These are phyloP conservation scores for Sialia sialis DNA, from an alignment of 2,113 vertebrate species.

Conservation along the genomic window DNA sequence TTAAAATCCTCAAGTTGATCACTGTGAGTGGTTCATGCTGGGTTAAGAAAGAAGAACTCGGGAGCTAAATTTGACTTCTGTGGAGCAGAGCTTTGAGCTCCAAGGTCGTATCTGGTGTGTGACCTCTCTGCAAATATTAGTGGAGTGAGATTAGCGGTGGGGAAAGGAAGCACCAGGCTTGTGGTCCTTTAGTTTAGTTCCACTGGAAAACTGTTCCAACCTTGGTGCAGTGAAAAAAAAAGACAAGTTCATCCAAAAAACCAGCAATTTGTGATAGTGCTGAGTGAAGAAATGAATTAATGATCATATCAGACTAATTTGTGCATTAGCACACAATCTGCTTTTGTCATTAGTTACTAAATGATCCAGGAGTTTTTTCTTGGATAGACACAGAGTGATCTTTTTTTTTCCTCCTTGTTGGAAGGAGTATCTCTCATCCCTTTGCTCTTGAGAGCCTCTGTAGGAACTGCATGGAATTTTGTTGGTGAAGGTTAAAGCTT, in stretches of 20 bases:
- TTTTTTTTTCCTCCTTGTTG: background rate
- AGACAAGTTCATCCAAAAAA: background rate
- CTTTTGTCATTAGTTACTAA: background rate
- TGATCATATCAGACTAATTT: background rate
- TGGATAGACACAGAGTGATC: background rate
- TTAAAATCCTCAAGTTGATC: background rate
- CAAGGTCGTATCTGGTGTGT: background rate
- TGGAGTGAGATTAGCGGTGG: background rate
- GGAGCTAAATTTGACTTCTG: background rate
- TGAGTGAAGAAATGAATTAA: background rate
- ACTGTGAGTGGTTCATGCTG: background rate
- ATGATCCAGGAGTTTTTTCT: background rate
- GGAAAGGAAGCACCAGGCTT: background rate
- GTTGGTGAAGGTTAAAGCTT: rapidly evolving
- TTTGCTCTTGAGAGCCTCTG: background rate
- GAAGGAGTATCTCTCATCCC: background rate
- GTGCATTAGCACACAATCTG: background rate
- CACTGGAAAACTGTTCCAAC: background rate
- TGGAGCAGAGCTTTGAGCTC: background rate
- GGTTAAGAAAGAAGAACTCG: background rate
- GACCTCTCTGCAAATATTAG: background rate
- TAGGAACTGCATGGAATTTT: background rate
- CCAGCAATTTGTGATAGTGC: background rate
- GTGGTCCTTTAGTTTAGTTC: background rate
- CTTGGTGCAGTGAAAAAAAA: background rate